Conservation (phyloP, 2,113 vertebrate species). For the Hippoglossus stenolepis region DNA sequence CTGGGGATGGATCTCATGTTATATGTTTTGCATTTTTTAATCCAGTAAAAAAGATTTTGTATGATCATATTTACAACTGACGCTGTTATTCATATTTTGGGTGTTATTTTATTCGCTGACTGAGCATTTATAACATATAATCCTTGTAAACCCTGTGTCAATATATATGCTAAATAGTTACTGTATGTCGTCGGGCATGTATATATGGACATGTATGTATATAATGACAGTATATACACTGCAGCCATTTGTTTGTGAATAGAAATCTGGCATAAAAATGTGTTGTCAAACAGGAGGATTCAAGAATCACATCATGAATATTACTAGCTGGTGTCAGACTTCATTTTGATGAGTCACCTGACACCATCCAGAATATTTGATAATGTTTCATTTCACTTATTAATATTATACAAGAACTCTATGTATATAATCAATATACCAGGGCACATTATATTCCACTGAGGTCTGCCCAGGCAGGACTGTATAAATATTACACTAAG, state of each 20-base stretch:
- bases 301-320: slow-evolving; percentile 5
- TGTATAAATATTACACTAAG: background rate
- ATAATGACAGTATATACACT: too few relatives aligned
- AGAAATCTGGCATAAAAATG: background rate
- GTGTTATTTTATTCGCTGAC: background rate
- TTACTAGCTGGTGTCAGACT: background rate
- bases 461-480: background rate
- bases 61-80: background rate
- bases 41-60: background rate
- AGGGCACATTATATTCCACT: background rate
- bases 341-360: background rate
- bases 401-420: background rate
- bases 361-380: background rate
- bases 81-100: background rate
- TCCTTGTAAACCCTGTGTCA: background rate
- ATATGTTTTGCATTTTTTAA: background rate
- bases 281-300: background rate
- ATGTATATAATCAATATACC: background rate
- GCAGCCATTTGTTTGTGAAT: background rate
- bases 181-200: too few relatives aligned
- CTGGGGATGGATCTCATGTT: background rate
- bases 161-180: background rate
- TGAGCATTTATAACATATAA: background rate
- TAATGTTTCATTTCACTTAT: too few relatives aligned
- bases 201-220: too few relatives aligned